Evolutionary conservation across 1,140 invertebrate species (phyloP).

Genomic region (Drosophila sechellia): DNA sequence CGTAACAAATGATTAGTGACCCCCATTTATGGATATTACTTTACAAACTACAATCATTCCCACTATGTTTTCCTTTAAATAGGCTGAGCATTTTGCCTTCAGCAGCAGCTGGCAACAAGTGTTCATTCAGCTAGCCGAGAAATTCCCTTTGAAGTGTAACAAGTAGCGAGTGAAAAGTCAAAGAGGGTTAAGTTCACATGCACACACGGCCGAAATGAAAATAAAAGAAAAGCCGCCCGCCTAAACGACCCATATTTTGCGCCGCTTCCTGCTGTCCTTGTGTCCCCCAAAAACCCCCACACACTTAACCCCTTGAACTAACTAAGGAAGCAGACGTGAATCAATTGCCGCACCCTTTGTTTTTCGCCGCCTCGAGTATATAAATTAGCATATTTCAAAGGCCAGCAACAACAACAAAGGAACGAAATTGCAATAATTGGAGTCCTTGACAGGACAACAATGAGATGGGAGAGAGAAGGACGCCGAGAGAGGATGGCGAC

Average conservation of each 20-base stretch:
- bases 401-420: conserved; percentile 64
- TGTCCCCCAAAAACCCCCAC: conserved; percentile 27
- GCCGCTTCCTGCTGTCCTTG: conserved; percentile 12
- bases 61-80: background rate
- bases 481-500: conserved; percentile 17
- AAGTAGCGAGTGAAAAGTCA: conserved; percentile 69
- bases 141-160: conserved; percentile 71
- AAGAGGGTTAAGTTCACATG: conserved; percentile 79
- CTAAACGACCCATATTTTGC: conserved; percentile 70
- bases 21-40: background rate
- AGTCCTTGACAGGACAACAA: conserved; percentile 70
- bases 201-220: conserved; percentile 36
- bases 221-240: conserved; percentile 45
- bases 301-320: conserved; percentile 44
- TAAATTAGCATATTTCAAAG: conserved; percentile 81
- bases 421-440: conserved; percentile 79
- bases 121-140: conserved; percentile 29
- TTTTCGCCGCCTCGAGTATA: conserved; percentile 32
- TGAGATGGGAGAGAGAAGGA: conserved; percentile 3
- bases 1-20: background rate
- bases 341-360: conserved; percentile 69
- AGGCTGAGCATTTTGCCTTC: conserved; percentile 23
- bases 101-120: conserved; percentile 71
- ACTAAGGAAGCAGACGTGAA: conserved; percentile 70
- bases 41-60: background rate